Percentiles rank a stretch among this genome's conserved stretches.
These are phyloP conservation scores for Macrobrachium nipponense DNA, from an alignment of 1,140 invertebrate genomes.

Conservation along the genomic window DNA sequence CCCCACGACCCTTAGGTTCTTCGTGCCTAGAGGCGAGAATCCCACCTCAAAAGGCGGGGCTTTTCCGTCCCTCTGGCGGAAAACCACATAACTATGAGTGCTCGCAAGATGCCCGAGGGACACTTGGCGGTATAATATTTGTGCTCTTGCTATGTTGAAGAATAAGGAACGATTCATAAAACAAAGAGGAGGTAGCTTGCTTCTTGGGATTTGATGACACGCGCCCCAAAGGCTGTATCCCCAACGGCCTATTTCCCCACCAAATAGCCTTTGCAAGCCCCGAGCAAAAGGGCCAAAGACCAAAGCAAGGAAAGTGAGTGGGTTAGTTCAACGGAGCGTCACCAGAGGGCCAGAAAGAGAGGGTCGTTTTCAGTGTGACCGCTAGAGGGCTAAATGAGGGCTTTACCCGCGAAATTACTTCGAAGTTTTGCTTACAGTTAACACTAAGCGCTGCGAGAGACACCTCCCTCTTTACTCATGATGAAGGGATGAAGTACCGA, in stretches of 20 bases:
- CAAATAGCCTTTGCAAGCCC: conserved; percentile 21
- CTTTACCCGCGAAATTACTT: conserved; percentile 55
- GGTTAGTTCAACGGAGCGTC: conserved; percentile 7
- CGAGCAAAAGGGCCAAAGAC: neutral
- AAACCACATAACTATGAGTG: conserved; percentile 56
- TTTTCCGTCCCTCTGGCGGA: conserved; percentile 39
- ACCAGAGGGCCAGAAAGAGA: conserved; percentile 8
- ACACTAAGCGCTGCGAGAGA: conserved; percentile 34
- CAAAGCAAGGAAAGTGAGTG: neutral
- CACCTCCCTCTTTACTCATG: neutral
- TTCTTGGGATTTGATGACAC: conserved; percentile 57
- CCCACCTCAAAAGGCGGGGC: neutral
- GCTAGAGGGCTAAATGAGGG: conserved; percentile 54
- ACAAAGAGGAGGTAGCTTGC: conserved; percentile 56
- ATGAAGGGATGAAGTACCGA: conserved; percentile 33
- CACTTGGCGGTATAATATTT: conserved; percentile 57
- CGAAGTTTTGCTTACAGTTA: conserved; percentile 40
- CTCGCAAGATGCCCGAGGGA: conserved; percentile 54
- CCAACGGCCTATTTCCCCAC: neutral
- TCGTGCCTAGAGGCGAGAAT: neutral
- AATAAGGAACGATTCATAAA: conserved; percentile 61
- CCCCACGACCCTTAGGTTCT: neutral
- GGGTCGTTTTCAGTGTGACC: conserved; percentile 47
- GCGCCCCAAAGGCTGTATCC: conserved; percentile 22
- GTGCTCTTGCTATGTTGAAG: conserved; percentile 58